Base-by-base conservation (phyloP, 2,888 invertebrate species). In the Microplitis manilae region DNA sequence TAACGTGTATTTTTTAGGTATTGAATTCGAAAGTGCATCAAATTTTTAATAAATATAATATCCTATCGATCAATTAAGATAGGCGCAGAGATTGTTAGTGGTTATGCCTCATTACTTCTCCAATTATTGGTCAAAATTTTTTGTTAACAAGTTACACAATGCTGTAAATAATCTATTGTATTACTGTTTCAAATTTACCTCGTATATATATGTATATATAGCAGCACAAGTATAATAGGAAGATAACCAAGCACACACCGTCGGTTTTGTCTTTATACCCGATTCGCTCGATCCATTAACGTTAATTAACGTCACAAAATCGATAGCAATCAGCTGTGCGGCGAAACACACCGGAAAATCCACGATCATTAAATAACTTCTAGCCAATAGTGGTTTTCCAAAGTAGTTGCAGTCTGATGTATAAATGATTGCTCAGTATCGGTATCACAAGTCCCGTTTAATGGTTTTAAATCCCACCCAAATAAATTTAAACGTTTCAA, bases 231-330 rank as follows among this genome's bases (percentile, higher is more conserved):
- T 65, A 38, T 65, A 20, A 65, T 65, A 20, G 65, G 65, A 65
- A 65, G 30, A 17, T 65, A 17, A 30, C 30, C 13, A 13, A 6
- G 2, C 9, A 65, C 30, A 17, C 65, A 2, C 20, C 20, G 65
- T 65, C 30, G 13, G 40, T 40, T 59, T 17, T 67, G 15, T 17
- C 20, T 20, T 9, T 68, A n/a, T 60, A 9, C 68, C 60, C 74
- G 39, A 75, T 75, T 75, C 74, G 61, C 74, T 61, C 20, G 61
- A 75, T 68, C 68, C 61, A 75, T 68, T 75, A 68, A 68, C 74
- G 68, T 75, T 75, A 75, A 75, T 75, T 75, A 68, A 75, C 60
- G 68, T 62, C 60, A 39, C 74, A 59, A 68, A 60, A 41, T 60
- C 61, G 61, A 68, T 75, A 68, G 74, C 74, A 65, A 73, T 73